phyloP scores from a whole-genome alignment of 2,888 invertebrate genomes.

The Meiosimyza decipiens region DNA sequence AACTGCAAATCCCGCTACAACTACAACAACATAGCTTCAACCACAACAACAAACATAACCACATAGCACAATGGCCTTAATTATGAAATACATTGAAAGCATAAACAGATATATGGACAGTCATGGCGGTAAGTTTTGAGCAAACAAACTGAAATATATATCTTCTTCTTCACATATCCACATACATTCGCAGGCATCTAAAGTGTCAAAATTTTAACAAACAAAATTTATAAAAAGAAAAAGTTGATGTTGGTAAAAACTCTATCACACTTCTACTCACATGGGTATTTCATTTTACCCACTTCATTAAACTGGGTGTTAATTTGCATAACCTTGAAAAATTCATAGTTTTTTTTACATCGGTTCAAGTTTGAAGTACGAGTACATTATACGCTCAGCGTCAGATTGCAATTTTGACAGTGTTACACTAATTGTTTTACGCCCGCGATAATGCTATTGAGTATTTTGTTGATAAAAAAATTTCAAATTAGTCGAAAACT shows the following conservation, averaged over 20 bases:
- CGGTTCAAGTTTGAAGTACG: conserved; percentile 29
- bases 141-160: neutral
- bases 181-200: neutral
- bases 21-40: conserved; percentile 32
- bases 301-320: conserved; percentile 41
- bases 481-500: neutral
- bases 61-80: conserved; percentile 77
- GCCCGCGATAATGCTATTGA: conserved; percentile 19
- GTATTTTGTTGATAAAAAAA: no score
- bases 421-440: conserved; percentile 54
- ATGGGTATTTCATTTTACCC: neutral
- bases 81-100: conserved; percentile 82
- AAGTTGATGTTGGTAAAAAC: no score
- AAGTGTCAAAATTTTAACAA: conserved; percentile 3
- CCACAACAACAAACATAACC: conserved; percentile 36
- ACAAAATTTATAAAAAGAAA: neutral
- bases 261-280: neutral
- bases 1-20: conserved; percentile 2
- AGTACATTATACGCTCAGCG: neutral
- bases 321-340: conserved; percentile 57
- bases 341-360: conserved; percentile 34
- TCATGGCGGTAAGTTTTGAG: conserved; percentile 78
- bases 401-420: conserved; percentile 51
- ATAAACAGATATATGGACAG: conserved; percentile 84
- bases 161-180: neutral